These are phyloP conservation scores for Eutrigla gurnardus DNA, from an alignment of 2,797 vertebrate genomes.

Conservation along the genomic window DNA sequence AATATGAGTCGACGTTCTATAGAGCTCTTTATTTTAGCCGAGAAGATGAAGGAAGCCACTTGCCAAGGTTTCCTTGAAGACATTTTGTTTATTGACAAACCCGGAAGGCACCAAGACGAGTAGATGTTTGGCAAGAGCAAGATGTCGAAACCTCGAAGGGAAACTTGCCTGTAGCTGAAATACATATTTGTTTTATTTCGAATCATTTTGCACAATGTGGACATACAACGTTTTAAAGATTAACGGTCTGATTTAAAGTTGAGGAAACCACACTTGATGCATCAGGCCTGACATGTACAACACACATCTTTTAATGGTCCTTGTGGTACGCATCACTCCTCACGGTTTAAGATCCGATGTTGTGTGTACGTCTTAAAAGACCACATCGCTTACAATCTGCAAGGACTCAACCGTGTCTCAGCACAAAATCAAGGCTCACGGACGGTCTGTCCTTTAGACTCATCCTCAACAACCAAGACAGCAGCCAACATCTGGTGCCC, in stretches of 20 bases:
- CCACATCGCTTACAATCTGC: neutral
- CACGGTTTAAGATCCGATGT: neutral
- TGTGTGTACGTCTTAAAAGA: neutral
- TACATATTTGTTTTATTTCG: neutral
- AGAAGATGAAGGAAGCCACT: slow-evolving; percentile 30
- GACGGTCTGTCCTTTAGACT: slow-evolving; percentile 43
- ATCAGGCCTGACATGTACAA: neutral
- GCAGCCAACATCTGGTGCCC: slow-evolving; percentile 66
- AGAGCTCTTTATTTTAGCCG: slow-evolving; percentile 34
- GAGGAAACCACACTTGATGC: neutral
- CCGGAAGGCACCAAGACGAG: slow-evolving; percentile 47
- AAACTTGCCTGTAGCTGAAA: neutral
- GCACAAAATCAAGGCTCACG: slow-evolving; percentile 35
- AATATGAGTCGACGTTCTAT: slow-evolving; percentile 13
- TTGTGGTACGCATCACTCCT: neutral
- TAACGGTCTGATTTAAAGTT: neutral
- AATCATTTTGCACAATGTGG: neutral
- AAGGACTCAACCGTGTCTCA: slow-evolving; percentile 30
- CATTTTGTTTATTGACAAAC: slow-evolving; percentile 61
- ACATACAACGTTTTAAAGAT: neutral
- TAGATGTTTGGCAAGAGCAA: slow-evolving; percentile 49
- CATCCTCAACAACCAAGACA: slow-evolving; percentile 44
- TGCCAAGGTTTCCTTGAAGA: slow-evolving; percentile 48
- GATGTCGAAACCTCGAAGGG: slow-evolving; percentile 26
- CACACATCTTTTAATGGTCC: neutral